Evolutionary conservation across 2,113 vertebrate genomes (phyloP).

Genomic region (Caracal caracal): DNA sequence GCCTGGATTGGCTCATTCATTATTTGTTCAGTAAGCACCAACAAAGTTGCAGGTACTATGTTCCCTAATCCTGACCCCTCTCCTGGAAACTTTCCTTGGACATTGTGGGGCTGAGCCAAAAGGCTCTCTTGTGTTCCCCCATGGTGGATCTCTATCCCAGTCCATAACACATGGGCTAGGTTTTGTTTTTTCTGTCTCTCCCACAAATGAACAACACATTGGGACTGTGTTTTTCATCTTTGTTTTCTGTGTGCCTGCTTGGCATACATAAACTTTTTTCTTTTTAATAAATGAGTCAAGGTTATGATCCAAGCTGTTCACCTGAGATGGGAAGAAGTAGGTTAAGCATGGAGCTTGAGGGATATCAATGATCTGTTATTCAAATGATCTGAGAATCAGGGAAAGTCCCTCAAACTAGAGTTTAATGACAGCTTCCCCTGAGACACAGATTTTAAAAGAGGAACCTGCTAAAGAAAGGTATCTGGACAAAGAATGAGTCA

Average conservation of each 20-base stretch:
- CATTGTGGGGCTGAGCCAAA: neutral
- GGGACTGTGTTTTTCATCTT: constrained; percentile 17
- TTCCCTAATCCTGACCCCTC: neutral
- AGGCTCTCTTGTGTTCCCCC: neutral
- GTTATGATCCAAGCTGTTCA: neutral
- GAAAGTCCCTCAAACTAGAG: neutral
- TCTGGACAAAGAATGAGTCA: constrained; percentile 43
- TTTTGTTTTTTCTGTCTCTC: neutral
- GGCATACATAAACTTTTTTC: neutral
- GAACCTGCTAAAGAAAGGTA: neutral
- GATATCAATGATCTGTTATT: neutral
- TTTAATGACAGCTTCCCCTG: neutral
- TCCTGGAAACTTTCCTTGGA: neutral
- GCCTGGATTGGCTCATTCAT: neutral
- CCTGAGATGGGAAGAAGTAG: neutral
- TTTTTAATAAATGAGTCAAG: constrained; percentile 35
- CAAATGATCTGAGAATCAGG: neutral
- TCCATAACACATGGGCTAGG: neutral
- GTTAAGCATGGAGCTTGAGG: neutral
- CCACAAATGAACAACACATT: neutral
- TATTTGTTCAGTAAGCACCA: neutral
- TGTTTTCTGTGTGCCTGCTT: neutral
- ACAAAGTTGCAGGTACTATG: neutral
- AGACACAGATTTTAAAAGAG: constrained; percentile 24
- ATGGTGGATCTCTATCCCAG: neutral